Conservation (phyloP, 2,888 invertebrate species). For the Branchinecta sandiegonensis region DNA sequence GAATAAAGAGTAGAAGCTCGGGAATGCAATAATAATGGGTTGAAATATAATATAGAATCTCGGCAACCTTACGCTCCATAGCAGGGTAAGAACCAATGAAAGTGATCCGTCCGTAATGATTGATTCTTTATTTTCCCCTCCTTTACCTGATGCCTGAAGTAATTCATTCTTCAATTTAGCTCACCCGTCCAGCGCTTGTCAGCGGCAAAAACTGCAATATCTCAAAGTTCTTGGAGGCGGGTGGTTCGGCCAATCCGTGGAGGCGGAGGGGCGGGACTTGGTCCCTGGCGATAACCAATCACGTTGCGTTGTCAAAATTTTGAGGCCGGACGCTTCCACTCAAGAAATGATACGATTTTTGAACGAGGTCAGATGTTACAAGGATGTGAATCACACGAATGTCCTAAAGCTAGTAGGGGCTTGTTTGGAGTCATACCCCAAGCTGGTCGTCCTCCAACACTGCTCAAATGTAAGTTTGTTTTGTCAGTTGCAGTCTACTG, state of each 20-base stretch:
- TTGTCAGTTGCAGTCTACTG: not conserved
- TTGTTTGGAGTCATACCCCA: constrained; percentile 62
- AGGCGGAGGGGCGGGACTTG: constrained; percentile 28
- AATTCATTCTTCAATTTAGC: not conserved
- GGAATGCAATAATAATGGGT: too few species aligned
- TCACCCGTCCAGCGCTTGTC: not conserved
- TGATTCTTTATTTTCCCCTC: too few species aligned
- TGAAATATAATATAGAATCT: too few species aligned
- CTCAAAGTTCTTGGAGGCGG: constrained; percentile 5
- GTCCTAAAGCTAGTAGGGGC: constrained; percentile 54
- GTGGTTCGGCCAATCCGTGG: constrained; percentile 27
- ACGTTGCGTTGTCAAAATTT: constrained; percentile 60
- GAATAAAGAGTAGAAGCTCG: too few species aligned
- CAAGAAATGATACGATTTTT: constrained; percentile 62
- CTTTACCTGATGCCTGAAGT: too few species aligned
- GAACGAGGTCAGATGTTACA: constrained; percentile 55
- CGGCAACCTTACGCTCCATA: too few species aligned
- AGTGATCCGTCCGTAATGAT: too few species aligned
- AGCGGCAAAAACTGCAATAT: constrained; percentile 1
- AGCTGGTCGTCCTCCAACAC: constrained; percentile 59
- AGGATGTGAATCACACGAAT: constrained; percentile 56
- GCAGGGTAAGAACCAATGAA: too few species aligned
- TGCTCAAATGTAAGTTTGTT: constrained; percentile 44
- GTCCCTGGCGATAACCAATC: constrained; percentile 34
- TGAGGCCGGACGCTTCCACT: constrained; percentile 59